Evolutionary conservation across 2,888 invertebrate genomes (phyloP).

Genomic region (Byasa hedistus): DNA sequence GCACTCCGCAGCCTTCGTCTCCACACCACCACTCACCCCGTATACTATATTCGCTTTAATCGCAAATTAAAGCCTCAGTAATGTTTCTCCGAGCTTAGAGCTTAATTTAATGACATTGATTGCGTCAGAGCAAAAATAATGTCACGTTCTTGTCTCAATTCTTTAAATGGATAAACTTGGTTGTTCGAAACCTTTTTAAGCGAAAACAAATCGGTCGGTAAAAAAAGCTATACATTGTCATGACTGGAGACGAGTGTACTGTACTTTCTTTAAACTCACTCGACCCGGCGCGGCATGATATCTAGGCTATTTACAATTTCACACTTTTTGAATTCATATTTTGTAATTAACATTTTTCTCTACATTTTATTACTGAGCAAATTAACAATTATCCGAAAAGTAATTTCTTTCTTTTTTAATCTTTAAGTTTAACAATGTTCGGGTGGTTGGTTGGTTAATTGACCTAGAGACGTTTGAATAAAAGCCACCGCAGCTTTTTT

Average conservation of each 20-base stretch:
- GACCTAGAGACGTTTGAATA: too few species aligned
- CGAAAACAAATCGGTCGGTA: constrained; percentile 20
- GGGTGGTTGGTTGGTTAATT: too few species aligned
- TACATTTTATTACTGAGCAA: too few species aligned
- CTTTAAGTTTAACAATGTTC: too few species aligned
- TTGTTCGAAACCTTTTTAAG: constrained; percentile 2
- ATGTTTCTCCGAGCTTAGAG: constrained; percentile 75
- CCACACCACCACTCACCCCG: constrained; percentile 76
- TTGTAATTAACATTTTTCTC: neutral
- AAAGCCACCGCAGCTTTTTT: too few species aligned
- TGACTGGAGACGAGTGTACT: constrained; percentile 24
- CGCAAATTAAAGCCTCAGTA: constrained; percentile 76
- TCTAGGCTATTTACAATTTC: neutral
- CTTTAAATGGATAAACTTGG: constrained; percentile 11
- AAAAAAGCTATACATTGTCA: constrained; percentile 20
- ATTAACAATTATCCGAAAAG: too few species aligned
- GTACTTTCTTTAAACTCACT: constrained; percentile 19
- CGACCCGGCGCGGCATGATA: constrained; percentile 19
- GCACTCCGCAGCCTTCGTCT: constrained; percentile 75
- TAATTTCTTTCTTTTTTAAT: too few species aligned
- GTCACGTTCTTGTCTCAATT: constrained; percentile 1
- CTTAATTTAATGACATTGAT: constrained; percentile 74
- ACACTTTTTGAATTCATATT: neutral
- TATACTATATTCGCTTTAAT: constrained; percentile 78
- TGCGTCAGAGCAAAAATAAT: constrained; percentile 36